A percentile compares a stretch with the other conserved stretches of the same genome.
Evolutionary conservation across 2,113 vertebrate species (phyloP).

Genomic region (Todiramphus chloris): DNA sequence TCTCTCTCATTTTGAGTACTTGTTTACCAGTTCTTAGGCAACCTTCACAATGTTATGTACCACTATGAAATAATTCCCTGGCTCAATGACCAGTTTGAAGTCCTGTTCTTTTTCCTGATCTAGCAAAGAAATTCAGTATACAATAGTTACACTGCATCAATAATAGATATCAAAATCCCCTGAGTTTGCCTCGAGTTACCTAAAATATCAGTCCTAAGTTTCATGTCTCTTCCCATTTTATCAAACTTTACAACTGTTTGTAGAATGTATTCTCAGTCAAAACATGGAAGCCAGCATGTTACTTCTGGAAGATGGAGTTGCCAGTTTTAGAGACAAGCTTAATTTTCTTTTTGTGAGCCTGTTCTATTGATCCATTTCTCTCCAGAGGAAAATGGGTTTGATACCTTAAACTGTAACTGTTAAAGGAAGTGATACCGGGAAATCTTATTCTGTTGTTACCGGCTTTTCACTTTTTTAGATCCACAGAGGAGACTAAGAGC

Average conservation of each 20-base stretch:
- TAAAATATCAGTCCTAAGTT: neutral
- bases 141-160: neutral
- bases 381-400: neutral
- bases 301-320: neutral
- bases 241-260: neutral
- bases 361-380: constrained; percentile 15
- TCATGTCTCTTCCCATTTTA: neutral
- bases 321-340: neutral
- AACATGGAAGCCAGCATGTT: neutral
- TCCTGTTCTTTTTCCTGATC: neutral
- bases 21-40: constrained; percentile 30
- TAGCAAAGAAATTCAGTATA: neutral
- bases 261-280: neutral
- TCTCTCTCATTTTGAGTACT: neutral
- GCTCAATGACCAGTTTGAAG: neutral
- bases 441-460: neutral
- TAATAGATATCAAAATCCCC: neutral
- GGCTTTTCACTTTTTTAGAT: neutral
- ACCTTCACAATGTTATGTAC: neutral
- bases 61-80: neutral
- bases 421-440: neutral
- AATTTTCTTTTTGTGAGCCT: neutral
- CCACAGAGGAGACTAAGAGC: neutral
- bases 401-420: neutral
- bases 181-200: neutral